Evolutionary conservation across 2,888 invertebrate genomes (phyloP), one percentile per base, ranked within the genome.

Genomic region (Heliconius charithonia): DNA sequence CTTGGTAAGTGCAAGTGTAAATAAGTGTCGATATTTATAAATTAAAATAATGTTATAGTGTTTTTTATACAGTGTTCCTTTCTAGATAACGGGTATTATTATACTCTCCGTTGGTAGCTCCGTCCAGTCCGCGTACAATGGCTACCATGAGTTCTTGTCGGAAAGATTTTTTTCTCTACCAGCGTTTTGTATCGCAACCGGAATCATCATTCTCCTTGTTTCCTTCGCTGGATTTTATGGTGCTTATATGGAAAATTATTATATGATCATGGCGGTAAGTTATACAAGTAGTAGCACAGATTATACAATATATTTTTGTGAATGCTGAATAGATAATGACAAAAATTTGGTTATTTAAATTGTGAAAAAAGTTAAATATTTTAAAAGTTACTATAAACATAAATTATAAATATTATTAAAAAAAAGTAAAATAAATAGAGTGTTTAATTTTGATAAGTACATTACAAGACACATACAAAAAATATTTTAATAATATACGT

Each of bases 191-290:
- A 97, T 97, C 81, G 96, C 97, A 3, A 95, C 97, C 45, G 97
- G 97, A 19, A 89, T 87, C 91, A 95, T 97, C 83, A 96, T 97
- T 85, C 97, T 98, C 89, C 89, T 98, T 82, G 97, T 98, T 73
- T 96, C 98, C 0, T 97, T 97, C 90, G 97, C 98, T 85, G 98
- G 98, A 79, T 98, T 98, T 92, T 98, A 97, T 92, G 98, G 98
- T 67, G 98, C 98, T 0, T 96, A 97, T 83, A 97, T 96, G 87
- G 98, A 98, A 89, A 98, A 97, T 91, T 97, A 98, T 88, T 96
- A 97, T 87, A 96, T 98, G 96, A 96, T 97, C 65, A 95, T 98
- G 88, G 96, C 96, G 87, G 97, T 97, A 93, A 96, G 96, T 95
- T 51, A 37, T 37, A 37, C 32, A 37, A 37, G 32, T 37, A 37